These are phyloP conservation scores for Chloroceryle amazona DNA, from an alignment of 2,797 vertebrate species.

Conservation along the genomic window DNA sequence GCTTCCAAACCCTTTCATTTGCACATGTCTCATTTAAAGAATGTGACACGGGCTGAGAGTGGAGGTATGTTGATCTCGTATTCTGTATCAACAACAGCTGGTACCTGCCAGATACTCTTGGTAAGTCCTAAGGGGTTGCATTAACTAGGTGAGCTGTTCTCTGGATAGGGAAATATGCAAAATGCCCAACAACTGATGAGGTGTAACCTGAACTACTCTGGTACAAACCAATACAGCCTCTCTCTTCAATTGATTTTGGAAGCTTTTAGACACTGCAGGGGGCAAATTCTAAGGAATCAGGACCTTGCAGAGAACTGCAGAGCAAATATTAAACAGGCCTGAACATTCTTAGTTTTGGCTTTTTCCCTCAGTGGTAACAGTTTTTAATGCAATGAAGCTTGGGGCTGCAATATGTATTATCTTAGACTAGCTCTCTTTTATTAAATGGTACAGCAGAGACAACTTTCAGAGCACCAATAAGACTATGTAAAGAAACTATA, in stretches of 20 bases:
- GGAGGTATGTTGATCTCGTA: background rate
- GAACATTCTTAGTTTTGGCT: background rate
- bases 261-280: background rate
- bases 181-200: background rate
- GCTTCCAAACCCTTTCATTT: background rate
- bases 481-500: background rate
- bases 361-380: background rate
- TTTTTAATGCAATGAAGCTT: background rate
- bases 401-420: background rate
- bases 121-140: background rate
- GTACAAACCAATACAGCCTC: background rate
- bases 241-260: background rate
- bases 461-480: background rate
- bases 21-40: background rate
- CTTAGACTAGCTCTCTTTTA: background rate
- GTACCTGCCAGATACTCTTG: background rate
- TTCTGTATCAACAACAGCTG: constrained; percentile 31
- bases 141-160: constrained; percentile 39
- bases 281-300: background rate
- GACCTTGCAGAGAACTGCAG: background rate
- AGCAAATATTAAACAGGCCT: background rate
- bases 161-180: background rate
- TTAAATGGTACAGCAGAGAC: background rate
- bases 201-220: background rate
- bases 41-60: background rate